These are phyloP conservation scores for Lutraria lutraria DNA, from an alignment of 2,888 invertebrate species.

Conservation along the genomic window DNA sequence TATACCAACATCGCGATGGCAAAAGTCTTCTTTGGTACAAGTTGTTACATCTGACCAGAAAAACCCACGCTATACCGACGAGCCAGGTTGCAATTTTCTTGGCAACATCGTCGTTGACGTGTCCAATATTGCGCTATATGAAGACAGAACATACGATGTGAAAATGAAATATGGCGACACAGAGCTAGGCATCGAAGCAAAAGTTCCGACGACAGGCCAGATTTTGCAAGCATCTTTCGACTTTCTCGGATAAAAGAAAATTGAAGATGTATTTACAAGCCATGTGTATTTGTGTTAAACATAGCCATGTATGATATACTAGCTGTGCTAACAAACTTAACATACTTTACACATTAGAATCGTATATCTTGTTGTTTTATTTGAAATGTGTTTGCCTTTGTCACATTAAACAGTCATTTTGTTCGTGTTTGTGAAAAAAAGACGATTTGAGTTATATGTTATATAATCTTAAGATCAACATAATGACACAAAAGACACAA, in stretches of 20 bases:
- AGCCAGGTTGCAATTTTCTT: slow-evolving; percentile 40
- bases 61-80: slow-evolving; percentile 54
- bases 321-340: too few species aligned
- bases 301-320: too few species aligned
- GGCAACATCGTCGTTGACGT: slow-evolving; percentile 53
- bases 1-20: slow-evolving; percentile 25
- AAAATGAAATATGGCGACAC: slow-evolving; percentile 60
- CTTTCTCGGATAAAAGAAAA: slow-evolving; percentile 39
- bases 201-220: slow-evolving; percentile 50
- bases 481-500: too few species aligned
- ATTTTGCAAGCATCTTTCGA: slow-evolving; percentile 45
- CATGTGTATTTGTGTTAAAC: too few species aligned
- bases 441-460: too few species aligned
- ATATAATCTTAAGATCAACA: too few species aligned
- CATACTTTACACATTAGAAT: too few species aligned
- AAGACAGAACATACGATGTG: slow-evolving; percentile 45
- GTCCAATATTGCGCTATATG: slow-evolving; percentile 24
- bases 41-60: slow-evolving; percentile 47
- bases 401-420: too few species aligned
- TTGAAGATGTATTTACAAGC: background rate
- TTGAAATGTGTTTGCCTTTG: too few species aligned
- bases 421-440: too few species aligned
- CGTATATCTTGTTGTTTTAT: too few species aligned
- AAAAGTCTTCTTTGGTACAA: slow-evolving; percentile 13
- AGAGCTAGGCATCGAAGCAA: slow-evolving; percentile 55